Conservation (phyloP, 2,888 invertebrate genomes). For the Ecliptopera silaceata region DNA sequence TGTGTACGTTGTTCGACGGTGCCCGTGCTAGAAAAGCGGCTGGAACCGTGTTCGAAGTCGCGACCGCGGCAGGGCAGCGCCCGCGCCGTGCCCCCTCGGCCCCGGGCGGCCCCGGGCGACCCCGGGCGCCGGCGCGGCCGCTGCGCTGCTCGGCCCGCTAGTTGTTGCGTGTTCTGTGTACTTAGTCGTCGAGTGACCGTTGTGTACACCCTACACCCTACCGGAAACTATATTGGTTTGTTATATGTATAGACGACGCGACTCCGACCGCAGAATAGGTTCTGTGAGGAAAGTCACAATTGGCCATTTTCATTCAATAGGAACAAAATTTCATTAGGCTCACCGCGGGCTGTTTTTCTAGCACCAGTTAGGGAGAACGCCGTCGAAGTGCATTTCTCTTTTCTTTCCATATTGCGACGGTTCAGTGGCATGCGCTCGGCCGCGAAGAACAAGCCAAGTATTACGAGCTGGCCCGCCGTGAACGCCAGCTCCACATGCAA, state of each 20-base stretch:
- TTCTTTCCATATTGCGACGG: constrained; percentile 82
- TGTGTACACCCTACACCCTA: constrained; percentile 71
- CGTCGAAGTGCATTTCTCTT: constrained; percentile 81
- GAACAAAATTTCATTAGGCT: constrained; percentile 74
- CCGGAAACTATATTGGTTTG: constrained; percentile 82
- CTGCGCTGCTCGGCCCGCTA: constrained; percentile 41
- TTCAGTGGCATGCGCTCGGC: constrained; percentile 99
- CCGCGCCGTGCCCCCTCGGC: constrained; percentile 15
- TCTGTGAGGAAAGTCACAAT: constrained; percentile 80
- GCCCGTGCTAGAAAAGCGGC: constrained; percentile 82
- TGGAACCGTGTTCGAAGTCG: constrained; percentile 62
- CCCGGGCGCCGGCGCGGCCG: background rate
- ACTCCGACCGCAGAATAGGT: constrained; percentile 82
- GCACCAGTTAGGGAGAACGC: constrained; percentile 83
- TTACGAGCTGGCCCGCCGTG: constrained; percentile 99
- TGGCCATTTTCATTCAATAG: constrained; percentile 80
- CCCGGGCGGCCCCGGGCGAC: background rate
- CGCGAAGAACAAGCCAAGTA: constrained; percentile 99
- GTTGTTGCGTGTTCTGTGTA: constrained; percentile 78
- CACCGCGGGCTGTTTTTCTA: constrained; percentile 87
- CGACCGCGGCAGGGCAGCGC: constrained; percentile 44
- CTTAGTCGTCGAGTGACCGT: constrained; percentile 81
- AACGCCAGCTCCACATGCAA: constrained; percentile 99
- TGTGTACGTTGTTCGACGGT: constrained; percentile 57
- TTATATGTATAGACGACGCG: constrained; percentile 80